These are phyloP conservation scores for Noctua fimbriata DNA, from an alignment of 2,888 invertebrate species.

Conservation along the genomic window DNA sequence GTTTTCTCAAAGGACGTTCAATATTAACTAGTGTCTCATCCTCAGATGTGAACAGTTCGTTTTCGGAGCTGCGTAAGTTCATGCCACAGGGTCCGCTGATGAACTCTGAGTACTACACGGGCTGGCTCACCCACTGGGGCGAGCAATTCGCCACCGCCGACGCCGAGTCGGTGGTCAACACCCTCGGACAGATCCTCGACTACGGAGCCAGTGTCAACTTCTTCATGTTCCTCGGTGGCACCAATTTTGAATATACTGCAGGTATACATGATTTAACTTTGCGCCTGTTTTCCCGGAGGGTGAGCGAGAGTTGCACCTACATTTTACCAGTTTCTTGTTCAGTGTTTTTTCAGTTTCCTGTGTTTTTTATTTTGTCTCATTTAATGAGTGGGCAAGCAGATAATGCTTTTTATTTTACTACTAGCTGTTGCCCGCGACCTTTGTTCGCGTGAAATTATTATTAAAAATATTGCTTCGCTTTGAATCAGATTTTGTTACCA, in stretches of 20 bases:
- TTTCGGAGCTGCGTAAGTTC: slow-evolving; percentile 85
- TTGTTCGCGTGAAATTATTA: too few species aligned
- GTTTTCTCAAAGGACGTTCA: background rate
- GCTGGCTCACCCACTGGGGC: slow-evolving; percentile 98
- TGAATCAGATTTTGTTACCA: too few species aligned
- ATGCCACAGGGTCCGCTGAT: slow-evolving; percentile 94
- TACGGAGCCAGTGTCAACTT: slow-evolving; percentile 93
- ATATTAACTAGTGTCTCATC: background rate
- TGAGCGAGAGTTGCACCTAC: background rate
- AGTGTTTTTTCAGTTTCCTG: too few species aligned
- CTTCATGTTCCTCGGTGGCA: slow-evolving; percentile 98
- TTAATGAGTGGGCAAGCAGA: background rate
- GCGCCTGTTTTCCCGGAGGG: background rate
- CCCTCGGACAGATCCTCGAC: slow-evolving; percentile 90
- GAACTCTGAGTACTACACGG: slow-evolving; percentile 97
- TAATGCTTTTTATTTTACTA: background rate
- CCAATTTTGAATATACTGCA: slow-evolving; percentile 94
- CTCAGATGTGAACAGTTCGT: slow-evolving; percentile 75
- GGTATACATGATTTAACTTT: slow-evolving; percentile 74
- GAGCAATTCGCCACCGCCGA: slow-evolving; percentile 90
- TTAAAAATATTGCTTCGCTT: too few species aligned
- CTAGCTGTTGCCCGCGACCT: too few species aligned
- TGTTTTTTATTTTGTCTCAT: too few species aligned
- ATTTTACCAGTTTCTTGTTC: background rate
- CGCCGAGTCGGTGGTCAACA: slow-evolving; percentile 87